Conservation (phyloP, 2,888 invertebrate species). For the Tuta absoluta region DNA sequence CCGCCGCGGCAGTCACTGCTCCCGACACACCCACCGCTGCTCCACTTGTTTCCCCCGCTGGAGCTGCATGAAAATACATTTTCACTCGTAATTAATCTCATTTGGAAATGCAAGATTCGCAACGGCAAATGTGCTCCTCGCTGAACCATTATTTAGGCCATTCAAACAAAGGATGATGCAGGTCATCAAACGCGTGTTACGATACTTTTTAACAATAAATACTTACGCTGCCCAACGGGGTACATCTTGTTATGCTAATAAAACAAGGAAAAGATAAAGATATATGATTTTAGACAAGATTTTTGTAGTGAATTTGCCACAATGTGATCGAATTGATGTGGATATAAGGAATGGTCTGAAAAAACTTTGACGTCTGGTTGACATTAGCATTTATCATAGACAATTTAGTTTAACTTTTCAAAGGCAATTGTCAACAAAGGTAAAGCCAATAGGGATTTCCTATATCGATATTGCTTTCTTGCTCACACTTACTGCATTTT, state of each 20-base stretch:
- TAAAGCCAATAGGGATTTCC: background rate
- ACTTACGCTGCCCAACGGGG: slow-evolving; percentile 78
- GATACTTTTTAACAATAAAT: slow-evolving; percentile 36
- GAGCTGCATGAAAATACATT: slow-evolving; percentile 52
- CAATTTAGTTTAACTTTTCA: slow-evolving; percentile 5
- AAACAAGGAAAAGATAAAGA: slow-evolving; percentile 59
- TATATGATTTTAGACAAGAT: slow-evolving; percentile 48
- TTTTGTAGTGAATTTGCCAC: slow-evolving; percentile 57
- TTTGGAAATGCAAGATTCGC: slow-evolving; percentile 27
- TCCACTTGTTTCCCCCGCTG: slow-evolving; percentile 78
- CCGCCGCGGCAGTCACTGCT: slow-evolving; percentile 69
- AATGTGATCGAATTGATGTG: slow-evolving; percentile 61
- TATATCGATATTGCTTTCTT: slow-evolving; percentile 9
- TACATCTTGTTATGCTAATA: slow-evolving; percentile 63
- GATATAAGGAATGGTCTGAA: slow-evolving; percentile 30
- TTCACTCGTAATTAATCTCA: slow-evolving; percentile 27
- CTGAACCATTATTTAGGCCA: slow-evolving; percentile 65
- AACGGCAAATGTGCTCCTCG: slow-evolving; percentile 27
- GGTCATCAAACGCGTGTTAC: slow-evolving; percentile 41
- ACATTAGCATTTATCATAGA: slow-evolving; percentile 25
- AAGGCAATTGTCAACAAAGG: background rate
- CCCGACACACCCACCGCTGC: slow-evolving; percentile 69
- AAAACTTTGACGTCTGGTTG: slow-evolving; percentile 29
- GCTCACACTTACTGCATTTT: background rate
- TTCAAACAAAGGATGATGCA: slow-evolving; percentile 72